A percentile compares a stretch with the other conserved stretches of the same genome.
phyloP scores from a whole-genome alignment of 2,797 vertebrate genomes.

The Lophotriccus pileatus region DNA sequence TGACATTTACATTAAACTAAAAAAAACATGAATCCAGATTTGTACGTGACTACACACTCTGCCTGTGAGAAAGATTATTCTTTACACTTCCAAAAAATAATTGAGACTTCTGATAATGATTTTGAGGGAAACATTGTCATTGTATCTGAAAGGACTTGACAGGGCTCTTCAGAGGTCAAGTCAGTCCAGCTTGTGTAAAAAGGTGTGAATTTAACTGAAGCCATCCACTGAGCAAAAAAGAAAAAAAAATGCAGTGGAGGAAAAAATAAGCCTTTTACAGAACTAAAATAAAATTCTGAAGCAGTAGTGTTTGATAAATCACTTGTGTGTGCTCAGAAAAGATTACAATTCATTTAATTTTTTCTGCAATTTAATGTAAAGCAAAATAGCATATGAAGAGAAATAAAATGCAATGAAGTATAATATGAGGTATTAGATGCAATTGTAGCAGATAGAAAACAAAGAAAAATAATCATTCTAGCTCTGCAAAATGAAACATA shows the following conservation, averaged over 20 bases:
- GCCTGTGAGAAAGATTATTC: background rate
- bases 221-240: fast-evolving
- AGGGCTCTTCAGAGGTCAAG: background rate
- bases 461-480: background rate
- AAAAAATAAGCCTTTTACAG: background rate
- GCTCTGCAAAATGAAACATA: background rate
- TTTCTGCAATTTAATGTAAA: background rate
- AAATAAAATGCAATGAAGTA: background rate
- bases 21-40: background rate
- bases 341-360: background rate
- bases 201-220: background rate
- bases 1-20: background rate
- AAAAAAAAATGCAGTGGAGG: background rate
- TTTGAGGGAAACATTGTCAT: background rate
- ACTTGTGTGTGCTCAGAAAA: background rate
- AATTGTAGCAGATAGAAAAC: background rate
- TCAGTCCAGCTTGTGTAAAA: background rate
- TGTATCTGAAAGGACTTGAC: background rate
- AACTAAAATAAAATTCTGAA: background rate
- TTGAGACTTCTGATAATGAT: background rate
- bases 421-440: background rate
- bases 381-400: background rate
- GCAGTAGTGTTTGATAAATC: background rate
- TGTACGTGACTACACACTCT: background rate
- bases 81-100: background rate